These are phyloP conservation scores for Drosophila ezoana DNA, from an alignment of 2,888 invertebrate species.

Conservation along the genomic window DNA sequence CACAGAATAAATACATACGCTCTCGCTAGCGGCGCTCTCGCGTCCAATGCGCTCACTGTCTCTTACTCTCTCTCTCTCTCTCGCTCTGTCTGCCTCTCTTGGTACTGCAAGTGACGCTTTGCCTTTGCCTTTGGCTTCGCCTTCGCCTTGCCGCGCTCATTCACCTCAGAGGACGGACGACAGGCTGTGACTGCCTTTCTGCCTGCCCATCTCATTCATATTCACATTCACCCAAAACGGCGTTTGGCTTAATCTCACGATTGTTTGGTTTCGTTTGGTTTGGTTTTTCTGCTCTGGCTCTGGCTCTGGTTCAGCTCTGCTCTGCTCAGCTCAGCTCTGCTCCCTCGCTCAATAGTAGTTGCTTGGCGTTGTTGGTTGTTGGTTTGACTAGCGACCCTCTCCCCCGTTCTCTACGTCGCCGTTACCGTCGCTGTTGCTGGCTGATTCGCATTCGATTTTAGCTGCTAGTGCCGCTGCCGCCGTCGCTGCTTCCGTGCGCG, in stretches of 20 bases:
- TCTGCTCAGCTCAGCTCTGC: constrained; percentile 50
- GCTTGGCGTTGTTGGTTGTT: constrained; percentile 49
- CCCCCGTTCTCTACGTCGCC: constrained; percentile 51
- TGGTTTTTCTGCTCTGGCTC: constrained; percentile 63
- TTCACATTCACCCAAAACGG: constrained; percentile 81
- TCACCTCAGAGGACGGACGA: constrained; percentile 69
- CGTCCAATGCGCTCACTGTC: constrained; percentile 45
- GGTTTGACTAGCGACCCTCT: constrained; percentile 61
- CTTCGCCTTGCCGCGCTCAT: constrained; percentile 61
- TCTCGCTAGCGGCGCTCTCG: constrained; percentile 44
- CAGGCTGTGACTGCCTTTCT: constrained; percentile 62
- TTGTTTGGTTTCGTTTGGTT: constrained; percentile 75
- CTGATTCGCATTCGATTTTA: constrained; percentile 79
- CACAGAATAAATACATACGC: constrained; percentile 30
- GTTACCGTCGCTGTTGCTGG: constrained; percentile 52
- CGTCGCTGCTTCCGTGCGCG: constrained; percentile 68
- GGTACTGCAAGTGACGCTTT: constrained; percentile 72
- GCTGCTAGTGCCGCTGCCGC: constrained; percentile 64
- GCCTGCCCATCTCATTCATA: constrained; percentile 77
- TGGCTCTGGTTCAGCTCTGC: constrained; percentile 34
- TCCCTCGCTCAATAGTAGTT: constrained; percentile 73
- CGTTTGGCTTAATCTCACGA: constrained; percentile 81
- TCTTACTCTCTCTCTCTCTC: constrained; percentile 34
- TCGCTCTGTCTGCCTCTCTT: constrained; percentile 27
- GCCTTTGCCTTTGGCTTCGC: constrained; percentile 24